A percentile compares a stretch with the other conserved stretches of the same genome.
Evolutionary conservation across 1,140 invertebrate species (phyloP).

Genomic region (Drosophila tropicalis): DNA sequence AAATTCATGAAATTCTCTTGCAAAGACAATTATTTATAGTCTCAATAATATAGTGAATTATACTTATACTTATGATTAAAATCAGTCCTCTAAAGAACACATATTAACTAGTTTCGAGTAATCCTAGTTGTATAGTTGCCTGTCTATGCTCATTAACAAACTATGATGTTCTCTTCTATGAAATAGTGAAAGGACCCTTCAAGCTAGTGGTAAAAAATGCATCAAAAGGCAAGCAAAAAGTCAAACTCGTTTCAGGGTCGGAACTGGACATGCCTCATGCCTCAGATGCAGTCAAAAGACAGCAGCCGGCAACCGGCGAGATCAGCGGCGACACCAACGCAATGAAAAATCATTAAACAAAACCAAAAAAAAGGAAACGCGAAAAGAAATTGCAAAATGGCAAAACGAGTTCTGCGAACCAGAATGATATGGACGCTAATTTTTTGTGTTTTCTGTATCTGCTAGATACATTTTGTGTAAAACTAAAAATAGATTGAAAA

Average conservation of each 20-base stretch:
- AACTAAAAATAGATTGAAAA: conserved; percentile 76
- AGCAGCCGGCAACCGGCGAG: conserved; percentile 5
- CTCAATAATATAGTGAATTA: no score
- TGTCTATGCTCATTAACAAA: no score
- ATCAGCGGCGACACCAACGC: conserved; percentile 43
- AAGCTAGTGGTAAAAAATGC: neutral
- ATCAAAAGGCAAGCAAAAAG: neutral
- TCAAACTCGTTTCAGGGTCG: conserved; percentile 1
- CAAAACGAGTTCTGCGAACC: conserved; percentile 50
- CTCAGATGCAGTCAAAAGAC: neutral
- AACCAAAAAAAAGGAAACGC: conserved; percentile 34
- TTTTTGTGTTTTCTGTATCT: conserved; percentile 44
- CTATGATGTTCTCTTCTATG: neutral
- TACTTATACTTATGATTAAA: no score
- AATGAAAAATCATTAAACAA: conserved; percentile 3
- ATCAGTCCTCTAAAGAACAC: no score
- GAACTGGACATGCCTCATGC: neutral
- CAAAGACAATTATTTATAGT: no score
- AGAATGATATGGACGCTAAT: conserved; percentile 26
- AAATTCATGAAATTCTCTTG: no score
- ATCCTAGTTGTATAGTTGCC: no score
- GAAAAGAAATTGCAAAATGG: conserved; percentile 37
- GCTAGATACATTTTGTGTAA: conserved; percentile 45
- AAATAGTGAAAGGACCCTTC: neutral
- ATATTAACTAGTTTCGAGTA: no score